Conservation (phyloP, 2,888 invertebrate species). For the Leptarthrus brevirostris region DNA sequence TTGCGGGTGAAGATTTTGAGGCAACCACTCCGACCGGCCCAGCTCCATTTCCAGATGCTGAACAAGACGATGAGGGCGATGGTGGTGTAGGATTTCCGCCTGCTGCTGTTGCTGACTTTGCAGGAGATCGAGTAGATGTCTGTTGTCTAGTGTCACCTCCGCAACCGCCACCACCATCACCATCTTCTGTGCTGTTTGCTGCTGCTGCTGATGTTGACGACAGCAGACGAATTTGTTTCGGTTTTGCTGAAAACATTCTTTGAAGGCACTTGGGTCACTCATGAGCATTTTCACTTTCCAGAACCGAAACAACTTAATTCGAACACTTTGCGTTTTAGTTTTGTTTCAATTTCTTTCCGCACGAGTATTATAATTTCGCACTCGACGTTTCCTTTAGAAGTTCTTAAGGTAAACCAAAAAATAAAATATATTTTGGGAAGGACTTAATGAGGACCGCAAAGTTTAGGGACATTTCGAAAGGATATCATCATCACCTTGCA, state of each 20-base stretch:
- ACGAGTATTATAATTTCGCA: background rate
- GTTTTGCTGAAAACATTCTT: slow-evolving; percentile 51
- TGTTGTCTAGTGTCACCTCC: background rate
- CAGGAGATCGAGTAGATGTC: slow-evolving; percentile 10
- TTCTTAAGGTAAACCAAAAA: no score
- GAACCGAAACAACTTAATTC: background rate
- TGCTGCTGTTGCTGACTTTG: slow-evolving; percentile 31
- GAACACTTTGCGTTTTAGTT: background rate
- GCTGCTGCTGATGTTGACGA: slow-evolving; percentile 23
- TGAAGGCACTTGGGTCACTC: slow-evolving; percentile 48
- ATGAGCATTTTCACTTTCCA: slow-evolving; percentile 45
- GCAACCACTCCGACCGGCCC: background rate
- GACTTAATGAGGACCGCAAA: no score
- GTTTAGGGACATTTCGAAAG: no score
- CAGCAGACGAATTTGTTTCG: slow-evolving; percentile 50
- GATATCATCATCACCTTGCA: no score
- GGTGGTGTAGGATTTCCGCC: background rate
- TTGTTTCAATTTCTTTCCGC: background rate
- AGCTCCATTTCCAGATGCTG: background rate
- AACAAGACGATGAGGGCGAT: background rate
- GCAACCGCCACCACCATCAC: background rate
- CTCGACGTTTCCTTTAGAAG: background rate
- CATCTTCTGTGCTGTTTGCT: background rate
- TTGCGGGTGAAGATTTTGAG: slow-evolving; percentile 48
- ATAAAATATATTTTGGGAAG: no score